Evolutionary conservation across 2,113 vertebrate genomes (phyloP).

Genomic region (Lanius ludovicianus): DNA sequence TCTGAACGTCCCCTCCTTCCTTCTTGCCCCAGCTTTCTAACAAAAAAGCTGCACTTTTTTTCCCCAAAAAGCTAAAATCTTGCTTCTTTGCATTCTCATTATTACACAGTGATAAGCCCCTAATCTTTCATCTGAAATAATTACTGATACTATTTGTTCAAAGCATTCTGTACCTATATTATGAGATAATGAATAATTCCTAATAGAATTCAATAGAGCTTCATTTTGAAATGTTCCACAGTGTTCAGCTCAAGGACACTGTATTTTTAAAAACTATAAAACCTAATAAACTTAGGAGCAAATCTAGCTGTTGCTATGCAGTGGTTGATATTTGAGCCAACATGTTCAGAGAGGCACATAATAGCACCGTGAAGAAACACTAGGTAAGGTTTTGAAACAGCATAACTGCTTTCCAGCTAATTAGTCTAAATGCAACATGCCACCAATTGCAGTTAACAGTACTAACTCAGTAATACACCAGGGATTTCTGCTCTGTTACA

Average conservation of each 20-base stretch:
- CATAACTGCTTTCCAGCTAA: neutral
- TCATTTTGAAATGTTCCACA: neutral
- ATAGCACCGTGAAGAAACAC: neutral
- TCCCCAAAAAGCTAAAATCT: neutral
- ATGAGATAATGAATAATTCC: neutral
- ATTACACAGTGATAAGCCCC: neutral
- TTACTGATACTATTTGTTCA: neutral
- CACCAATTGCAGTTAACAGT: neutral
- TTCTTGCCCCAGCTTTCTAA: neutral
- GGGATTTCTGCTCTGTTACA: neutral
- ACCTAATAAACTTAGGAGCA: neutral
- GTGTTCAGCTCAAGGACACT: neutral
- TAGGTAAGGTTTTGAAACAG: neutral
- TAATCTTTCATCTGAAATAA: neutral
- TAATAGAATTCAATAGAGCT: neutral
- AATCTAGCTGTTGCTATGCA: neutral
- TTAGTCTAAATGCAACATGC: neutral
- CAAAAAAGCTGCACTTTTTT: neutral
- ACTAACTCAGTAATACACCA: neutral
- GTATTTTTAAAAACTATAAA: neutral
- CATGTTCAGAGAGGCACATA: neutral
- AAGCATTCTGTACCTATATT: neutral
- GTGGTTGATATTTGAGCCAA: neutral
- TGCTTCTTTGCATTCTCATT: neutral
- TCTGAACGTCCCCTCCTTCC: rapidly evolving